phyloP scores from a whole-genome alignment of 2,888 invertebrate species.

The Agonopterix alstromeriana region DNA sequence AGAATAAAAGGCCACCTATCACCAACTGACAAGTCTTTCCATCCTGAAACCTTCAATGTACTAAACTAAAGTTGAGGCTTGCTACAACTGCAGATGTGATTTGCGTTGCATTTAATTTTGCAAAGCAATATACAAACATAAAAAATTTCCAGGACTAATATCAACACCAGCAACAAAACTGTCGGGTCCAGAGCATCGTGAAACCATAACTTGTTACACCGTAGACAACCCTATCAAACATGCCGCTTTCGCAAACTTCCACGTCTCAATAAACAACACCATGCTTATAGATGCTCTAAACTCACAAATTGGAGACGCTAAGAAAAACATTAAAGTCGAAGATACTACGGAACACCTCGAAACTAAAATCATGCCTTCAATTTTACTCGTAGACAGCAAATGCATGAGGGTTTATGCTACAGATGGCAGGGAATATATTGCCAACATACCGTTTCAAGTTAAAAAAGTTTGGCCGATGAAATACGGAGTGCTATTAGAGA shows the following conservation, averaged over 20 bases:
- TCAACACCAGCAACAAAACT: constrained; percentile 69
- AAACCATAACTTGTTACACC: constrained; percentile 84
- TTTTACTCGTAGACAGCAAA: constrained; percentile 85
- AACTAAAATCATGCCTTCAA: constrained; percentile 78
- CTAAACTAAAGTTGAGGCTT: too few species aligned
- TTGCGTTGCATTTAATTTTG: too few species aligned
- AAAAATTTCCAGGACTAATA: constrained; percentile 63
- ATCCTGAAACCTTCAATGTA: too few species aligned
- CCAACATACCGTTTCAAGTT: constrained; percentile 88
- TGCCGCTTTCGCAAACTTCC: constrained; percentile 83
- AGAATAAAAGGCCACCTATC: too few species aligned
- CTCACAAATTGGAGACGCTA: constrained; percentile 64
- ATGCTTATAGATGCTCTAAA: constrained; percentile 72
- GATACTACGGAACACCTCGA: constrained; percentile 66
- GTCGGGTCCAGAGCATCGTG: constrained; percentile 69
- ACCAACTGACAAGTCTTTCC: too few species aligned
- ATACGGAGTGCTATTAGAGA: constrained; percentile 91
- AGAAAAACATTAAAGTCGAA: constrained; percentile 67
- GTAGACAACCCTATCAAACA: constrained; percentile 89
- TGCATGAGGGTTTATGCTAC: constrained; percentile 86
- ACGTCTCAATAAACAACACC: constrained; percentile 69
- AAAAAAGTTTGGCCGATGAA: constrained; percentile 89
- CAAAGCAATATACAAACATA: too few species aligned
- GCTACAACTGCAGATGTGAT: too few species aligned
- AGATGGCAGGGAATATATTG: constrained; percentile 89